Evolutionary conservation across 2,113 vertebrate species (phyloP).

Genomic region (Alouatta palliata): DNA sequence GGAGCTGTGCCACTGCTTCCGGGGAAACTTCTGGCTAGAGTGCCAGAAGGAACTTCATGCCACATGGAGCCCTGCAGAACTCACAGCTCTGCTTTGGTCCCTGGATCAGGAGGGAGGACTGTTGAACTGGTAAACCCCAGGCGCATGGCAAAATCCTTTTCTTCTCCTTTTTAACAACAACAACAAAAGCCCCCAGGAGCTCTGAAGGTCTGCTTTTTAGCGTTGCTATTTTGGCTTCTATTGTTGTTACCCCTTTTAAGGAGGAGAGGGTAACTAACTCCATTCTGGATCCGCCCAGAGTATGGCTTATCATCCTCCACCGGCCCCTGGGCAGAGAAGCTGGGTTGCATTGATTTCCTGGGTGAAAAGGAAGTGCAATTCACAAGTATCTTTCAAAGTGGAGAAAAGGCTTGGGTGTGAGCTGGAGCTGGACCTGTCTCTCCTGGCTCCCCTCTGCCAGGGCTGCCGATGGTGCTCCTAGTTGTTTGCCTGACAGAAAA

Average conservation of each 20-base stretch:
- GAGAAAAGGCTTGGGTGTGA: background rate
- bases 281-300: background rate
- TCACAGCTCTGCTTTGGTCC: background rate
- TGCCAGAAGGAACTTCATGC: background rate
- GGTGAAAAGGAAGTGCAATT: background rate
- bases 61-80: accelerated
- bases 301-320: background rate
- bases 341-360: no score
- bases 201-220: background rate
- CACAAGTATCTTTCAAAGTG: background rate
- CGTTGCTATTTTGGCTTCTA: background rate
- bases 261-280: background rate
- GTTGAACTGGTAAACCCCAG: accelerated
- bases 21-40: no score
- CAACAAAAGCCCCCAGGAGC: background rate
- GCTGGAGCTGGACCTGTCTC: background rate
- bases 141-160: background rate
- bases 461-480: no score
- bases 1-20: background rate
- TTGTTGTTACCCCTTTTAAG: background rate
- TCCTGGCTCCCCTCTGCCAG: background rate
- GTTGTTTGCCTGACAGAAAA: background rate
- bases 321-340: background rate
- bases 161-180: background rate
- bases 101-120: background rate